Evolutionary conservation across 2,113 vertebrate species (phyloP).

Genomic region (Otis tarda): DNA sequence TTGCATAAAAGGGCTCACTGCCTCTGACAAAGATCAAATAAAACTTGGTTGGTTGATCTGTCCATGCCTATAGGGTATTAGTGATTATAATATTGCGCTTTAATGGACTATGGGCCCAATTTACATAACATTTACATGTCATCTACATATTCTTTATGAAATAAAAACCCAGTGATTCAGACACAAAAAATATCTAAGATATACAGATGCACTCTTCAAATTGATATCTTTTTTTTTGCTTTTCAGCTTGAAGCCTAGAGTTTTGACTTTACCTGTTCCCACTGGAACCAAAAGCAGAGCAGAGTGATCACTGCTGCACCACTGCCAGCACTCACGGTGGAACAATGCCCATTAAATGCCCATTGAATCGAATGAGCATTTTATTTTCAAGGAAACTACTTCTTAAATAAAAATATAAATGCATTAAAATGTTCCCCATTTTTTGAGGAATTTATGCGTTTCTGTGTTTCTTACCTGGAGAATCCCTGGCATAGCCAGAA

Average conservation of each 20-base stretch:
- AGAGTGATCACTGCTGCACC: background rate
- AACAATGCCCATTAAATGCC: background rate
- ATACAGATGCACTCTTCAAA: background rate
- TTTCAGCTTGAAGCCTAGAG: background rate
- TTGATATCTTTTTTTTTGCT: background rate
- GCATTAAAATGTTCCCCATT: background rate
- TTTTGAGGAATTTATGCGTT: background rate
- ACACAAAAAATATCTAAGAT: constrained; percentile 44
- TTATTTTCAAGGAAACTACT: background rate
- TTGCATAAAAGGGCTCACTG: constrained; percentile 22
- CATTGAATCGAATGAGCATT: background rate
- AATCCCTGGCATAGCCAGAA: background rate
- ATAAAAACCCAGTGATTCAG: constrained; percentile 26
- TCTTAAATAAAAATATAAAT: background rate
- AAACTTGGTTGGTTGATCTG: constrained; percentile 44
- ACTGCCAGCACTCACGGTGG: background rate
- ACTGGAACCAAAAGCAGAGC: background rate
- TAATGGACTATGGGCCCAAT: constrained; percentile 45
- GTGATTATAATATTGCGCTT: constrained; percentile 58
- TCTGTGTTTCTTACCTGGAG: background rate
- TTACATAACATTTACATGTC: constrained; percentile 57
- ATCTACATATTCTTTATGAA: constrained; percentile 35
- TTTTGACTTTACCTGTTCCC: background rate
- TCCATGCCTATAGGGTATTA: constrained; percentile 57
- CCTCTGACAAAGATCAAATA: constrained; percentile 63